Evolutionary conservation across 2,113 vertebrate genomes (phyloP), one percentile per base, ranked within the genome.

Genomic region (Cyprinus carpio): DNA sequence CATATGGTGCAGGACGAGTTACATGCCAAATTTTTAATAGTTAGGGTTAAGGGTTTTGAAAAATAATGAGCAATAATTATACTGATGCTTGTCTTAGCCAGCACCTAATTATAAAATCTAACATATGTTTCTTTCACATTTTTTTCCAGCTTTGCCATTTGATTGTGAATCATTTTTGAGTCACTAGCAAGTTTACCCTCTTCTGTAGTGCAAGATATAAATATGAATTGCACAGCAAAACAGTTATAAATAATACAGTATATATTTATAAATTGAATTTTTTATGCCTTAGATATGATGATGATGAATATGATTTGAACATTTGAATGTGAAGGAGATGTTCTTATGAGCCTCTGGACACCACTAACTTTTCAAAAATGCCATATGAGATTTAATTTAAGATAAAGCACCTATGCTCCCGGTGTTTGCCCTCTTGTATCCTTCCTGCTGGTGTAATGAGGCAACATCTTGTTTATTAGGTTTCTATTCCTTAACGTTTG

Each of bases 401-500:
- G 51, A 81, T 84, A 51, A 62, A 51, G 34, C 67, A 75, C 34
- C 23, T 77, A 12, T 69, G 23, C 78, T 82, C 77, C 27, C 11
- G 23, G 34, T 37, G 74, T 81, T 85, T 60, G 46, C 43, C 74
- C 51, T 54, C 7, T 58, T 74, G 85, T 76, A 86, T 76, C 74
- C 65, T 60, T 25, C n/a, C 69, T 51, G 40, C 72, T 87, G 49
- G 31, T 31, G 9, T 89, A 89, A 89, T 87, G 83, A 87, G 78
- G 85, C 79, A 75, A 83, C 74, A 82, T 85, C 81, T 84, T 85
- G 83, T 89, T 87, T 89, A 83, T 90, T 85, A 89, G 90, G 85
- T 67, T 91, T 87, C 91, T 86, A 67, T 80, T 92, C 87, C 87
- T 91, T 91, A 88, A 89, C 88, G 90, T 91, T 49, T 82, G 94